Base-by-base conservation (phyloP, 2,888 invertebrate genomes). In the Allygus modestus region DNA sequence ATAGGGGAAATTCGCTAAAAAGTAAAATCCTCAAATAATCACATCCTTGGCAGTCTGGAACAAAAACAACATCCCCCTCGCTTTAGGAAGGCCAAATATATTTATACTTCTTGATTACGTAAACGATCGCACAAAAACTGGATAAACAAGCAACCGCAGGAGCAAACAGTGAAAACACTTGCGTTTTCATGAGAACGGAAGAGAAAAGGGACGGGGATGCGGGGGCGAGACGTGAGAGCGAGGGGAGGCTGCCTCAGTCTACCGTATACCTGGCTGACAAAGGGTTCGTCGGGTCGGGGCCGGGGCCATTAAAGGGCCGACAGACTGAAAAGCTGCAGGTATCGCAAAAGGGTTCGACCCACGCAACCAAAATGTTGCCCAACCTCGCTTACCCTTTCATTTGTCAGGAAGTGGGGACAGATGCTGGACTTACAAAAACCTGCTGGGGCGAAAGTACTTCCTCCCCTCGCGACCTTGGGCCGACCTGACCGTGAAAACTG, bases 341-440 rank as follows among this genome's bases (percentile, higher is more conserved):
- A 77, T 77, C 77, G 77, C 77, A 77, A 77, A 77, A 77, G 77
- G 77, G 77, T 77, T 77, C 77, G 51, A 7, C 77, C 77, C 77
- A 77, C 77, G 77, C 77, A 77, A 77, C 51, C 77, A 77, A 77
- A 77, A 77, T 77, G 77, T 77, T 77, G 51, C 77, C 77, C 77
- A 77, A 77, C 77, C 73, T n/a, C 77, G 77, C 77, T 77, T 77
- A 77, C 77, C 77, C 77, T 77, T 77, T 77, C 77, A 77, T 77
- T 77, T 77, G 77, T 77, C 77, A 77, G 77, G 77, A 77, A 77
- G 77, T n/a, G 51, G 51, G 77, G 46, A 51, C 77, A 77, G 77
- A 77, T 77, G 77, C 77, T 46, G 43, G 28, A 46, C 73, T 2
- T 2, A 73, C 73, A 73, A 73, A 73, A 73, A 73, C 43, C 41